Evolutionary conservation across 30 jellyfish, hydroid and myxozoan genomes (phyloP), one percentile per base, ranked within the genome.

Genomic region (Chrysaora quinquecirrha): DNA sequence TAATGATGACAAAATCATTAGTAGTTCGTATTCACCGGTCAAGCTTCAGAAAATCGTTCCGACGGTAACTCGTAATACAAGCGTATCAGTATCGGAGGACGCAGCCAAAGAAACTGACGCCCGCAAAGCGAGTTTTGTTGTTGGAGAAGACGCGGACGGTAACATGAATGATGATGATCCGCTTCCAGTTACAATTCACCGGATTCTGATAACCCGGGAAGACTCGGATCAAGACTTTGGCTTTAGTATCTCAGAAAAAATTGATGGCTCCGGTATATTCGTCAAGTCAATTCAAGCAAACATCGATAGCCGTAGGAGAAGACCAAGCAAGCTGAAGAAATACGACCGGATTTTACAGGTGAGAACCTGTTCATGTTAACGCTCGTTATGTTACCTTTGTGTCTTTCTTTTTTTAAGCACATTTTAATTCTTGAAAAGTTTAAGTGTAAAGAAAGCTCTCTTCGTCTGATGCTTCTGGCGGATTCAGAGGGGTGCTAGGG

Each of bases 281-380:
- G 76, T 86, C 16, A 69, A 72, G 21, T 75, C 96, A 1, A 77
- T 86, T 30, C 96, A 86, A 28, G 48, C 89, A 28, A 48, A 75
- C 18, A 35, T 43, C 3, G 83, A 10, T 6, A 29, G 75, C 0
- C 78, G 28, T 14, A 81, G 76, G 2, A 71, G 78, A 14, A 29
- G 71, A 21, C 33, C 86, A 25, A 83, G 87, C 0, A 77, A 76
- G 62, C 80, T 86, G 22, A 69, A 52, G 56, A 76, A 77, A 24
- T 86, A 75, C 38, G 96, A 86, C 76, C 24, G 96, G 23, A 67
- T 86, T 48, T 16, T 75, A 30, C 90, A 86, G 90, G 96, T 86
- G 27, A 28, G n/a, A n/a, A n/a, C n/a, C n/a, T n/a, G n/a, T n/a
- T n/a, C n/a, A n/a, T n/a, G n/a, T n/a, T n/a, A n/a, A n/a, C n/a